phyloP scores from a whole-genome alignment of 2,888 invertebrate genomes.

The Crossocerus cetratus region DNA sequence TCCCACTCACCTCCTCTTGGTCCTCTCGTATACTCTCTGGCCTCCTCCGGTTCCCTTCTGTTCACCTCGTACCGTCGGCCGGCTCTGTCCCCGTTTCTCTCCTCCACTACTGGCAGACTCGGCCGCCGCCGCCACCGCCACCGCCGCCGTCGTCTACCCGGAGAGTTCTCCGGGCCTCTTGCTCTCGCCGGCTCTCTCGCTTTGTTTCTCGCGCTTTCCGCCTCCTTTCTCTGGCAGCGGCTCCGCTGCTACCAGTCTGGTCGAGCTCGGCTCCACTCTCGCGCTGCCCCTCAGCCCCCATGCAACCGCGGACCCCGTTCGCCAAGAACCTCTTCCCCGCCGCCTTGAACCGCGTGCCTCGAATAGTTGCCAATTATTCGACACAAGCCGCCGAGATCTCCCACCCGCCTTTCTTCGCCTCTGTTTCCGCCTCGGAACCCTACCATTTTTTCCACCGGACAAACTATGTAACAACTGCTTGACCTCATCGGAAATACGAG shows the following conservation, averaged over 20 bases:
- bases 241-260: conserved; percentile 37
- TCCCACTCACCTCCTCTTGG: conserved; percentile 64
- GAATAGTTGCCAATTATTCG: conserved; percentile 73
- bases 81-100: conserved; percentile 26
- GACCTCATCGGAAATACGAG: no score
- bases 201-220: conserved; percentile 61
- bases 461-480: no score
- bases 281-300: conserved; percentile 23
- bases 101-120: conserved; percentile 1
- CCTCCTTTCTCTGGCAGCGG: conserved; percentile 43
- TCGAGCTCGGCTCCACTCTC: conserved; percentile 26
- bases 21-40: conserved; percentile 43
- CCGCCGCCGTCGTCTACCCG: conserved; percentile 4
- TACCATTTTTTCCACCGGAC: background rate
- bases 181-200: conserved; percentile 37
- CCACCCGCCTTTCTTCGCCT: conserved; percentile 27
- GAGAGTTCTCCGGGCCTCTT: conserved; percentile 17
- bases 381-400: conserved; percentile 47
- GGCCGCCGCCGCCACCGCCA: background rate
- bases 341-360: conserved; percentile 64
- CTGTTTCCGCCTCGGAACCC: conserved; percentile 23
- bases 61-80: conserved; percentile 41
- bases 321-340: conserved; percentile 43
- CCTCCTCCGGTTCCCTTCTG: conserved; percentile 36
- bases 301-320: conserved; percentile 20